Percentiles rank a stretch among this genome's conserved stretches.
Evolutionary conservation across 2,888 invertebrate species (phyloP).

Genomic region (Hartigia nigra): DNA sequence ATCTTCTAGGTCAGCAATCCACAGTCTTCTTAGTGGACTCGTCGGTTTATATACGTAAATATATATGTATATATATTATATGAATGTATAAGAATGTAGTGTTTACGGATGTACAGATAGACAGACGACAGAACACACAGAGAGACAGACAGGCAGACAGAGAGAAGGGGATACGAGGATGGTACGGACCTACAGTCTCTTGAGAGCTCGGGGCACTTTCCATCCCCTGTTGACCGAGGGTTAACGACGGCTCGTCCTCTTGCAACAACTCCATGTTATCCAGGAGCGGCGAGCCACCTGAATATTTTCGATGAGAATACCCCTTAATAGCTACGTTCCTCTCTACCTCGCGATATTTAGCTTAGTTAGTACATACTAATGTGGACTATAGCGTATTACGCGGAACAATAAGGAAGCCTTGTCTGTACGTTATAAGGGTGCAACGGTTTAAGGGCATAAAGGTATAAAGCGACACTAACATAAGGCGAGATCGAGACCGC

Average conservation of each 20-base stretch:
- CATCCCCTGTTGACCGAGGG: conserved; percentile 62
- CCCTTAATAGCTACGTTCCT: conserved; percentile 11
- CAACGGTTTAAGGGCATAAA: conserved; percentile 56
- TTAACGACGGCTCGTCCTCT: conserved; percentile 64
- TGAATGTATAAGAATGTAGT: conserved; percentile 44
- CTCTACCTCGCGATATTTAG: background rate
- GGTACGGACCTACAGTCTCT: conserved; percentile 65
- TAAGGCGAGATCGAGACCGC: conserved; percentile 86
- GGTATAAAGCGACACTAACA: conserved; percentile 74
- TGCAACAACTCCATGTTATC: conserved; percentile 65
- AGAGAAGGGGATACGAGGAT: conserved; percentile 48
- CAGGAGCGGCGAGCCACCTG: conserved; percentile 65
- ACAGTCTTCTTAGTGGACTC: background rate
- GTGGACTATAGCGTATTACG: background rate
- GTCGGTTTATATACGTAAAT: background rate
- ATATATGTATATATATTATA: conserved; percentile 26
- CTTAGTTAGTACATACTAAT: background rate
- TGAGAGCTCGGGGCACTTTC: conserved; percentile 62
- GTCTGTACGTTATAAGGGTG: conserved; percentile 3
- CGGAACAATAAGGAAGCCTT: background rate
- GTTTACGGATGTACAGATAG: conserved; percentile 47
- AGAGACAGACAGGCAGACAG: conserved; percentile 51
- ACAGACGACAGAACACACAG: conserved; percentile 41
- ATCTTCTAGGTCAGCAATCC: conserved; percentile 35
- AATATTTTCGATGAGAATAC: background rate